Evolutionary conservation across 1,140 invertebrate genomes (phyloP).

Genomic region (Coelopa frigida): DNA sequence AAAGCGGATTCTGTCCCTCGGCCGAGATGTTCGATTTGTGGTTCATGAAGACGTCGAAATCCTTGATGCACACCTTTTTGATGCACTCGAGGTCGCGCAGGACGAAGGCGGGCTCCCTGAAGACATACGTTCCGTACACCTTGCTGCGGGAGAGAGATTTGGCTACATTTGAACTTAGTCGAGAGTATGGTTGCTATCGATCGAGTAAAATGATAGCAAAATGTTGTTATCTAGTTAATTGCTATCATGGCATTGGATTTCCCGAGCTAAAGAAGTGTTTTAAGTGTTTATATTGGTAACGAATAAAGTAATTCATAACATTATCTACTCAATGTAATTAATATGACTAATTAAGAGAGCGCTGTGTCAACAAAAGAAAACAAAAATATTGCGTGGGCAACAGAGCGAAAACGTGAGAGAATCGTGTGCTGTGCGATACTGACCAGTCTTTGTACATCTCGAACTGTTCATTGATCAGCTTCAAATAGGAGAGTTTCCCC

Average conservation of each 20-base stretch:
- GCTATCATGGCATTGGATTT: no score
- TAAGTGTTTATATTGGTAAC: no score
- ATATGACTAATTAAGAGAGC: no score
- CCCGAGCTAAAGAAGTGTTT: no score
- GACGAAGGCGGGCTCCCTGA: slow-evolving; percentile 48
- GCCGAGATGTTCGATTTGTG: slow-evolving; percentile 44
- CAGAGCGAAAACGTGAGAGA: not conserved
- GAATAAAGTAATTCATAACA: no score
- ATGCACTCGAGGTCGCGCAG: slow-evolving; percentile 55
- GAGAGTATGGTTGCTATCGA: no score
- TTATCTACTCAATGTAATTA: no score
- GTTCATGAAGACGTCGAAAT: slow-evolving; percentile 58
- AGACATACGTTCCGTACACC: slow-evolving; percentile 49
- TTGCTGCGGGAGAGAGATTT: slow-evolving; percentile 34
- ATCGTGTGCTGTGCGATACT: no score
- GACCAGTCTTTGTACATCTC: not conserved
- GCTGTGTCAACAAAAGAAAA: slow-evolving; percentile 14
- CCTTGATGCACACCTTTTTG: slow-evolving; percentile 53
- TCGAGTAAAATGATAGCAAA: no score
- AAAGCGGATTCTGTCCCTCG: slow-evolving; percentile 41
- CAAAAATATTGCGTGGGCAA: not conserved
- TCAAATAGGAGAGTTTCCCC: slow-evolving; percentile 2
- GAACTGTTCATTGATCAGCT: not conserved
- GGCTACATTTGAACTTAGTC: no score
- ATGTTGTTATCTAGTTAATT: no score